Conservation (phyloP, 2,113 vertebrate species). For the Bujurquina vittata region DNA sequence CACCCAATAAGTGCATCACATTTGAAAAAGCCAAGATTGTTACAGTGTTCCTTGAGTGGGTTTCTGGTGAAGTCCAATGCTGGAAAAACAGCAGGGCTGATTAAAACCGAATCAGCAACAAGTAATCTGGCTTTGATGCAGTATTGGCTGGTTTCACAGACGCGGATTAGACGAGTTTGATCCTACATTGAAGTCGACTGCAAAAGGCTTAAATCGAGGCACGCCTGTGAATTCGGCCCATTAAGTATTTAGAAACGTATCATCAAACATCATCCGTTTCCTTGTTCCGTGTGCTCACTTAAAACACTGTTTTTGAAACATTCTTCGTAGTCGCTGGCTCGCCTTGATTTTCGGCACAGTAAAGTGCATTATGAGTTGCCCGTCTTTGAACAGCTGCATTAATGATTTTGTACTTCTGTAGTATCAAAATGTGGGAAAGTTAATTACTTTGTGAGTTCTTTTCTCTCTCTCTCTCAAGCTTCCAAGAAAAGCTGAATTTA, state of each 20-base stretch:
- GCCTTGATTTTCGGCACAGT: background rate
- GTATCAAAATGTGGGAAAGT: background rate
- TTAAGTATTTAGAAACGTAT: constrained; percentile 25
- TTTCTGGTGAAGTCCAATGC: constrained; percentile 35
- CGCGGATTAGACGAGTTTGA: constrained; percentile 43
- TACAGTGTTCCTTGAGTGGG: background rate
- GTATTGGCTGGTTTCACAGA: constrained; percentile 35
- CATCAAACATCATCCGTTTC: constrained; percentile 16
- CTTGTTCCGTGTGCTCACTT: background rate
- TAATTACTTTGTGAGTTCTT: background rate
- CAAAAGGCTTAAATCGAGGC: constrained; percentile 12
- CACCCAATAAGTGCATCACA: background rate
- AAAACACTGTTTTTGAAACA: background rate
- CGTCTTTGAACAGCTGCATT: background rate
- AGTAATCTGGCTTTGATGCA: constrained; percentile 24
- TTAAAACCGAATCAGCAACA: constrained; percentile 15
- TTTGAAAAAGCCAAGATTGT: constrained; percentile 12
- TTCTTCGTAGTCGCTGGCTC: background rate
- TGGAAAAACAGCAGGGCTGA: constrained; percentile 9
- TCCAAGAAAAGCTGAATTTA: constrained; percentile 30
- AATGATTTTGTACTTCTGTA: background rate
- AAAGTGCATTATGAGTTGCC: background rate
- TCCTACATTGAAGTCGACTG: constrained; percentile 22
- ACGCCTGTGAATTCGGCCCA: background rate
- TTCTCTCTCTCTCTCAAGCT: background rate